A percentile compares a stretch with the other conserved stretches of the same genome.
Evolutionary conservation across 2,797 vertebrate species (phyloP).

Genomic region (Dendrocincla tyrannina): DNA sequence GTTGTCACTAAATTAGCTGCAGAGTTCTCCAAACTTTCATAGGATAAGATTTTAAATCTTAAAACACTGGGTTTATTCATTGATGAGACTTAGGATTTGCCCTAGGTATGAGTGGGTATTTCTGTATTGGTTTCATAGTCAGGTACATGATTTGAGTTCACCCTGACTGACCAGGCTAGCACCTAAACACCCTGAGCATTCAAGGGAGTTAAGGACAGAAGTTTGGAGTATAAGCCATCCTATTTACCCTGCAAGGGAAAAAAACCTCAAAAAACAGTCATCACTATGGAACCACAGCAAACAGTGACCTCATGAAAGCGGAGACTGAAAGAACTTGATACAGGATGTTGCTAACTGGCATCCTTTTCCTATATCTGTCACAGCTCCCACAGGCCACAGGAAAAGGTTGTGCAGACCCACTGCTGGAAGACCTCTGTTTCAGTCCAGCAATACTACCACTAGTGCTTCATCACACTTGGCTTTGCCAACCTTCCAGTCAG

Average conservation of each 20-base stretch:
- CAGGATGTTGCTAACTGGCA: not conserved
- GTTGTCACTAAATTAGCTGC: not conserved
- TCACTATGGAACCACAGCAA: not conserved
- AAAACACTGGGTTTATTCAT: not conserved
- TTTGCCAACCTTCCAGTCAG: not conserved
- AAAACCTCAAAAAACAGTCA: not conserved
- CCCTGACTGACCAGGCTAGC: not conserved
- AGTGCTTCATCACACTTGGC: not conserved
- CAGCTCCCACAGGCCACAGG: not conserved
- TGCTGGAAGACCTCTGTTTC: not conserved
- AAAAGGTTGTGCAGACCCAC: not conserved
- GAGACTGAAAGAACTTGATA: not conserved
- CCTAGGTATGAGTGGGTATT: not conserved
- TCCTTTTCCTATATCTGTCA: not conserved
- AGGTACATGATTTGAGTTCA: not conserved
- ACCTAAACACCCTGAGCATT: not conserved
- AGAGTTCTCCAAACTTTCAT: not conserved
- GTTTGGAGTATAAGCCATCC: not conserved
- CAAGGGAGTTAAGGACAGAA: not conserved
- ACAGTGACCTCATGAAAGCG: not conserved
- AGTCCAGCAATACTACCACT: not conserved
- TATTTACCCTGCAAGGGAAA: not conserved
- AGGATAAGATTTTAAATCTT: not conserved
- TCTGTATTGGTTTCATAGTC: not conserved
- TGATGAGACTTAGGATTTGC: not conserved